Evolutionary conservation across 2,888 invertebrate species (phyloP).

Genomic region (Amaurobius ferox): DNA sequence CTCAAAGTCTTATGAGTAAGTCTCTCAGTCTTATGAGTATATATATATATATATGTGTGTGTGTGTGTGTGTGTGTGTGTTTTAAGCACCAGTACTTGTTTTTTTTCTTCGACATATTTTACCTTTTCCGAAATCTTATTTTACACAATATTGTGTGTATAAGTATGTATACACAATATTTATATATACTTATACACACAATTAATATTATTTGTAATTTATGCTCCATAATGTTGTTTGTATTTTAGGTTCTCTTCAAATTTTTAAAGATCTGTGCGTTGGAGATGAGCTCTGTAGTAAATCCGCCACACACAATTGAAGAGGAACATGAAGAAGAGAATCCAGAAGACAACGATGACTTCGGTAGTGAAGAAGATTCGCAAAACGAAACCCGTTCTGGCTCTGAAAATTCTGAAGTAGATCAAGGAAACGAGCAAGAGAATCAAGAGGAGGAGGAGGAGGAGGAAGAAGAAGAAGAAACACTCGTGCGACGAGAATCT

Average conservation of each 20-base stretch:
- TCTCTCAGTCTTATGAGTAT: background rate
- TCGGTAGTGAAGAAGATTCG: background rate
- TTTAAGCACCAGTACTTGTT: too few relatives aligned
- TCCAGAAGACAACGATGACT: background rate
- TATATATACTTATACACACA: background rate
- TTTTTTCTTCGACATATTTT: too few relatives aligned
- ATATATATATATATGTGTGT: background rate
- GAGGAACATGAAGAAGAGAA: background rate
- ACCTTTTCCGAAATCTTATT: too few relatives aligned
- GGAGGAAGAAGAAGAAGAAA: background rate
- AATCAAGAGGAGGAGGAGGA: background rate
- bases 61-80: background rate
- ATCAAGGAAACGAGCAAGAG: background rate
- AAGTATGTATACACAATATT: background rate
- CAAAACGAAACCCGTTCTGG: background rate
- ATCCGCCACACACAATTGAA: background rate
- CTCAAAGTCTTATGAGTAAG: too few relatives aligned
- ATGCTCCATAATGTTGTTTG: background rate
- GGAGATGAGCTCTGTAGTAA: background rate
- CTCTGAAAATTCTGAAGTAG: background rate
- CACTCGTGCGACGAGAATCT: background rate
- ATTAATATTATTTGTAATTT: background rate
- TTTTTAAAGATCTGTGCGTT: background rate
- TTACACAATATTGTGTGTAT: too few relatives aligned
- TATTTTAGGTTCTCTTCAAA: background rate